Evolutionary conservation across 1,140 invertebrate genomes (phyloP).

Genomic region (Leptinotarsa texana): DNA sequence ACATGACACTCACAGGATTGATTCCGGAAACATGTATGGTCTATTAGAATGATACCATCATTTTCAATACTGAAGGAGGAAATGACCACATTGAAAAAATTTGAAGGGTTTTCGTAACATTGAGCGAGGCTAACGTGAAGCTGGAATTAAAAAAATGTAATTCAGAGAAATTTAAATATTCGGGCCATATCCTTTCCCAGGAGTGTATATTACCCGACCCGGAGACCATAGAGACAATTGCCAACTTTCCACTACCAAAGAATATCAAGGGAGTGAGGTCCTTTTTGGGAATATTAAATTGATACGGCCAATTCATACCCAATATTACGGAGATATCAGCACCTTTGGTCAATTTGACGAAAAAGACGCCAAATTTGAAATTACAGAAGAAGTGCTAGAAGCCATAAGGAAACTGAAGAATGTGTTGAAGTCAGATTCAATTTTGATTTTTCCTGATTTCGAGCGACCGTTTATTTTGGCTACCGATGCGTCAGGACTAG

Average conservation of each 20-base stretch:
- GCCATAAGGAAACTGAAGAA: too few species aligned
- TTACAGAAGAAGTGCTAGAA: not conserved
- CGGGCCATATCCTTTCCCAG: not conserved
- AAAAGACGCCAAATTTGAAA: slow-evolving; percentile 15
- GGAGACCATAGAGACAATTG: not conserved
- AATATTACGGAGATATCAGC: too few species aligned
- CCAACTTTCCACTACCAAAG: not conserved
- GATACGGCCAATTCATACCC: too few species aligned
- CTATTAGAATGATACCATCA: too few species aligned
- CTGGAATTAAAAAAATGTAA: not conserved
- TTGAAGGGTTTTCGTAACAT: too few species aligned
- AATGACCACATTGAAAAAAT: not conserved
- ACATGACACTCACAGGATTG: too few species aligned
- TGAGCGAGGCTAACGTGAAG: not conserved
- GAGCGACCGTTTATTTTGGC: not conserved
- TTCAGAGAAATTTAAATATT: not conserved
- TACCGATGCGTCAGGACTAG: not conserved
- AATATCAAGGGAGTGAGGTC: not conserved
- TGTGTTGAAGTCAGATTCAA: too few species aligned
- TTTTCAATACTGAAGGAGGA: too few species aligned
- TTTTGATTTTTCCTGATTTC: too few species aligned
- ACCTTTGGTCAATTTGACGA: not conserved
- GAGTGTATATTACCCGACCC: not conserved
- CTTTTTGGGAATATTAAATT: not conserved
- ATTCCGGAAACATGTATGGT: too few species aligned